These are phyloP conservation scores for Poeciliopsis paucimaculata DNA, from an alignment of 2,797 vertebrate genomes.

Conservation along the genomic window DNA sequence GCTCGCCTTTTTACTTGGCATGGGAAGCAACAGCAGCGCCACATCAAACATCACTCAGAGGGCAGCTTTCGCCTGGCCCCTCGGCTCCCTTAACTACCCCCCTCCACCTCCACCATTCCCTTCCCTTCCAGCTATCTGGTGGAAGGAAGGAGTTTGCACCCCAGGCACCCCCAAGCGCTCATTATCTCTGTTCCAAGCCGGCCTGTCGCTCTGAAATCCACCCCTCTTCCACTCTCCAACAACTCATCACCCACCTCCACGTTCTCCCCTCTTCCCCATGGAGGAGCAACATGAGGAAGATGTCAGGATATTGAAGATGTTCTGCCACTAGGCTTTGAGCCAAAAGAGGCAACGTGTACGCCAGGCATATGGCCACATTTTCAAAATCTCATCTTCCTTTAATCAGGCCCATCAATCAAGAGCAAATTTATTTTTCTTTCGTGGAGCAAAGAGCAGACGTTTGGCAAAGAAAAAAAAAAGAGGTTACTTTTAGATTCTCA, in stretches of 20 bases:
- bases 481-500: slow-evolving; percentile 32
- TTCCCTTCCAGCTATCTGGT: slow-evolving; percentile 54
- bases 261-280: slow-evolving; percentile 9
- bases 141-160: slow-evolving; percentile 60
- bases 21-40: slow-evolving; percentile 64
- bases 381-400: slow-evolving; percentile 73
- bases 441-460: slow-evolving; percentile 29
- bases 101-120: background rate
- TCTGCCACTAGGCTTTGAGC: slow-evolving; percentile 55
- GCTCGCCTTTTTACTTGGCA: slow-evolving; percentile 49
- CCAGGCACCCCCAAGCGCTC: slow-evolving; percentile 67
- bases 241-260: slow-evolving; percentile 23
- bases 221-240: slow-evolving; percentile 19
- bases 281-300: slow-evolving; percentile 48
- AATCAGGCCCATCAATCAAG: slow-evolving; percentile 68
- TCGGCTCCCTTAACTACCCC: slow-evolving; percentile 14
- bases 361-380: slow-evolving; percentile 66
- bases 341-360: slow-evolving; percentile 48
- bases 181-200: slow-evolving; percentile 69
- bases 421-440: slow-evolving; percentile 33
- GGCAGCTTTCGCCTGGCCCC: slow-evolving; percentile 64
- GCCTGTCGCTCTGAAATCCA: slow-evolving; percentile 66
- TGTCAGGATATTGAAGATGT: slow-evolving; percentile 55
- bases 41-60: slow-evolving; percentile 70
- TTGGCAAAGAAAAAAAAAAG: background rate